These are phyloP conservation scores for Coelogynopora nodosa DNA, from an alignment of 2,888 invertebrate genomes.

Conservation along the genomic window DNA sequence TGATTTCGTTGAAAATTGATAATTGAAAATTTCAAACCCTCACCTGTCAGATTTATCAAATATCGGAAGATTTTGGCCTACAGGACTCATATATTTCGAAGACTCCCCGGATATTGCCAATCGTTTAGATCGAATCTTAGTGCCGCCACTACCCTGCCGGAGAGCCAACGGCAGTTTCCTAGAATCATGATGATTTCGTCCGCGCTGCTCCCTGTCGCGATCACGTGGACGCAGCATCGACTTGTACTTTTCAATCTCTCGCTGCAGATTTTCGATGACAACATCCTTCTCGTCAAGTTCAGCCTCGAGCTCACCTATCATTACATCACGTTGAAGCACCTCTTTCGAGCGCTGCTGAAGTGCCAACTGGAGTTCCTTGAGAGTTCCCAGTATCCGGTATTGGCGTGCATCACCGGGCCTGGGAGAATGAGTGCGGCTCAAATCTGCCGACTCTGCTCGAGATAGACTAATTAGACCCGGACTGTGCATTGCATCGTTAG, in stretches of 20 bases:
- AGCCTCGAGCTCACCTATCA: slow-evolving; percentile 31
- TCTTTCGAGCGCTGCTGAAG: slow-evolving; percentile 29
- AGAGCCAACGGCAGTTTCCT: background rate
- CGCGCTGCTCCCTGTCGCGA: background rate
- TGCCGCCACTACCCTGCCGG: background rate
- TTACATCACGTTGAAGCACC: slow-evolving; percentile 15
- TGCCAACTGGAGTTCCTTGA: slow-evolving; percentile 15
- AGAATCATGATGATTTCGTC: background rate
- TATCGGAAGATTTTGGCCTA: background rate
- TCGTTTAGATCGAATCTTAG: background rate
- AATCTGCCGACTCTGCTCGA: background rate
- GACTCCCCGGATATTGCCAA: background rate
- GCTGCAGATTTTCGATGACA: slow-evolving; percentile 26
- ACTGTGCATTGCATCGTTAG: background rate
- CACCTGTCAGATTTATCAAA: slow-evolving; percentile 19
- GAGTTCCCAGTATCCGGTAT: slow-evolving; percentile 25
- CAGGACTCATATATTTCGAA: background rate
- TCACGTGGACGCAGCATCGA: background rate
- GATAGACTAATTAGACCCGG: background rate
- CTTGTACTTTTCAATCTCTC: slow-evolving; percentile 22
- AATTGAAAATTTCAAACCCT: too few species aligned
- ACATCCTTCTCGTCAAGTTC: slow-evolving; percentile 34
- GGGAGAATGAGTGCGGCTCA: background rate
- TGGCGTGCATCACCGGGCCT: background rate
- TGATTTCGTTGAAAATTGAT: too few species aligned